Base-by-base conservation (phyloP, 1,140 invertebrate genomes). In the Ceratoteleas bidentatus region DNA sequence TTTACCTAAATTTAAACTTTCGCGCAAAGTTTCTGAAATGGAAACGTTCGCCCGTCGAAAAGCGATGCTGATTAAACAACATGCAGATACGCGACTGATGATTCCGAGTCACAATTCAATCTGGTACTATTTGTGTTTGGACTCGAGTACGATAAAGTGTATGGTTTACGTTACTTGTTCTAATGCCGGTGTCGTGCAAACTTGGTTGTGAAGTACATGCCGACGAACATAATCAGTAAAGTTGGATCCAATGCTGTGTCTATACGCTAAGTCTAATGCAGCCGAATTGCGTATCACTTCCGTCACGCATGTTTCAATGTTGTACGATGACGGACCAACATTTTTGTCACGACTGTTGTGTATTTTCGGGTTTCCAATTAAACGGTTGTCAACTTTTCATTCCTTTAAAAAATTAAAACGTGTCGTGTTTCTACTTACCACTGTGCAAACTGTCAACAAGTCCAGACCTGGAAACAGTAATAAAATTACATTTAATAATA, bases 71-170 rank as follows among this genome's bases (percentile, higher is more conserved):
- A n/a, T 43, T n/a, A 43, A 43, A 43, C 40, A 43, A 43, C 9
- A 10, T n/a, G 40, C 40, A 10, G 40, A 43, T 43, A 43, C n/a
- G 40, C n/a, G 40, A 43, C 8, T n/a, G 40, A 13, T 70, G 57
- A 77, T 70, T 64, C 33, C 15, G 52, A 24, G 57, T 72, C 68
- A 45, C n/a, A 49, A 73, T 68, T 73, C 52, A 79, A 73, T 68
- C 62, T 49, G 13, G 52, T 13, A 68, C 24, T 73, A 62, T 79
- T 79, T 79, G 75, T 79, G 16, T 79, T 66, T 79, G 56, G 16
- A 72, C 61, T 38, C 50, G 54, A 65, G 38, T 66, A 50, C 15
- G 56, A 72, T 79, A 79, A 79, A 73, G 68, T 76, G 64, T 7
- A 60, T 47, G 61, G 47, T 52, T 65, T 64, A 53, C 43, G 54